Percentiles rank a stretch among this genome's conserved stretches.
Conservation (phyloP, 2,113 vertebrate genomes). For the Ahaetulla prasina region DNA sequence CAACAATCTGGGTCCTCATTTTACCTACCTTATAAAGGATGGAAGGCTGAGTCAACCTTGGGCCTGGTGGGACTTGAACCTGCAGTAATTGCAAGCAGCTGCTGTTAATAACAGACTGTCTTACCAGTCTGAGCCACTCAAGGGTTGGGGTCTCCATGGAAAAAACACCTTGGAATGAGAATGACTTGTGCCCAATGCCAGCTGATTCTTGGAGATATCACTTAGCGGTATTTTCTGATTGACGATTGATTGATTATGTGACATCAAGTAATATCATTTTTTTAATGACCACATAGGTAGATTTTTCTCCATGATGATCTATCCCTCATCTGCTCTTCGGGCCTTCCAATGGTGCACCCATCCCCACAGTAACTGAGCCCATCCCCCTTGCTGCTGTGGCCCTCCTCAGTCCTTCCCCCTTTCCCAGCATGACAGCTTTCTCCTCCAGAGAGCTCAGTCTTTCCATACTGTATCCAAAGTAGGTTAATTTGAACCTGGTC, state of each 20-base stretch:
- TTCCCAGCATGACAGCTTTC: background rate
- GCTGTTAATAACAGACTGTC: too few relatives aligned
- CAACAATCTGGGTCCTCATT: too few relatives aligned
- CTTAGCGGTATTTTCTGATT: background rate
- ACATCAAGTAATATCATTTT: background rate
- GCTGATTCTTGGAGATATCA: background rate
- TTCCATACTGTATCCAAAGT: background rate
- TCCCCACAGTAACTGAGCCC: background rate
- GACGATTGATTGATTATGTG: background rate
- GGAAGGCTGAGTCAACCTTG: too few relatives aligned
- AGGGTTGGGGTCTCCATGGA: background rate
- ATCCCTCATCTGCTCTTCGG: background rate
- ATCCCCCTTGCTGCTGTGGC: background rate
- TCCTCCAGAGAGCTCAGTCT: background rate
- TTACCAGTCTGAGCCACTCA: too few relatives aligned
- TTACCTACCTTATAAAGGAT: too few relatives aligned
- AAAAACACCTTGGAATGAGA: background rate
- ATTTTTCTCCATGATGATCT: background rate
- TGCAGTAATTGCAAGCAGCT: too few relatives aligned
- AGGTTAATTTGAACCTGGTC: background rate
- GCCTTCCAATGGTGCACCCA: background rate
- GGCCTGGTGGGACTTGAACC: too few relatives aligned
- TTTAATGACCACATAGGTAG: background rate
- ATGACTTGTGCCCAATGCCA: background rate
- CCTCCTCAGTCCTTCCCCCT: background rate